Conservation (phyloP, 2,888 invertebrate genomes). For the Sisyra terminalis region DNA sequence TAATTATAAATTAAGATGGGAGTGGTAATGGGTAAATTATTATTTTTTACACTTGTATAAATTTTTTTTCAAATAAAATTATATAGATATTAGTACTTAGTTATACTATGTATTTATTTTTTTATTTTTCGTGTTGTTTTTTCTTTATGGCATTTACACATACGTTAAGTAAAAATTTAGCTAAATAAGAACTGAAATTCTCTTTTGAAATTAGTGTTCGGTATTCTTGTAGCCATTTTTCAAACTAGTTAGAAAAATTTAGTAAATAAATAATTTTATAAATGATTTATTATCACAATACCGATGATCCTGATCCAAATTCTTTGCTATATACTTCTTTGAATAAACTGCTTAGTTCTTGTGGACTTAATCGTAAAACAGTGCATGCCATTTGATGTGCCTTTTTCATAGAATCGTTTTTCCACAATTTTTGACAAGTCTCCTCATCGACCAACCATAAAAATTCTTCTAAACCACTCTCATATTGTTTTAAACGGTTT, state of each 20-base stretch:
- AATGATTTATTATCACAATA: no score
- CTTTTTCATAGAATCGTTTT: background rate
- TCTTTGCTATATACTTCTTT: background rate
- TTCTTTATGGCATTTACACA: background rate
- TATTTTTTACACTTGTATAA: no score
- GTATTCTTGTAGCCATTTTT: conserved; percentile 2
- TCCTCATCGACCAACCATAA: background rate
- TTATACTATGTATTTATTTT: no score
- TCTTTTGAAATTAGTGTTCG: background rate
- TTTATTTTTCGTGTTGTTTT: no score
- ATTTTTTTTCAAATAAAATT: no score
- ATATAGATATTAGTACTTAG: no score
- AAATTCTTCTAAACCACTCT: conserved; percentile 1
- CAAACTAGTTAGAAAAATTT: background rate
- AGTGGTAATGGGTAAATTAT: no score
- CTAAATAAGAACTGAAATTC: background rate
- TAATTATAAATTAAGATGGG: no score
- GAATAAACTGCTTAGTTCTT: background rate
- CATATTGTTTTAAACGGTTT: conserved; percentile 2
- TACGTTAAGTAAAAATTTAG: background rate
- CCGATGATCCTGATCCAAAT: no score
- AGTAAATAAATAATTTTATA: no score
- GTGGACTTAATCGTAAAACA: conserved; percentile 1
- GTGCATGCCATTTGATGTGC: conserved; percentile 4
- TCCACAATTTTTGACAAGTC: background rate